phyloP scores from a whole-genome alignment of 1,140 invertebrate genomes.

The Drosophila pseudoobscura region DNA sequence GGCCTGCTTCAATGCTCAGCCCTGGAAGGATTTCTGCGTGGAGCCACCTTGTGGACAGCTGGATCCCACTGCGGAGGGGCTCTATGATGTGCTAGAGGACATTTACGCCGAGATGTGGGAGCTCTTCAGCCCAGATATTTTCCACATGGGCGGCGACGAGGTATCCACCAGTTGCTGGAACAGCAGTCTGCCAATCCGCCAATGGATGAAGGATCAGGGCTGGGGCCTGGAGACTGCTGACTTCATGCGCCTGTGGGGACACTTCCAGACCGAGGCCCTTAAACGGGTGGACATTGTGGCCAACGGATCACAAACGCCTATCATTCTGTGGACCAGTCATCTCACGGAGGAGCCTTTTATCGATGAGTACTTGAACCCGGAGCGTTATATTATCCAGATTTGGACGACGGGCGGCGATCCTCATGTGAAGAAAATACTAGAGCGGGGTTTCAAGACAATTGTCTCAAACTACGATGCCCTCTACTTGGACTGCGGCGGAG shows the following conservation, averaged over 20 bases:
- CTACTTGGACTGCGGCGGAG: slow-evolving; percentile 92
- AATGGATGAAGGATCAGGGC: slow-evolving; percentile 87
- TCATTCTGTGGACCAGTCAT: slow-evolving; percentile 92
- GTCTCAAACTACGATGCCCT: slow-evolving; percentile 93
- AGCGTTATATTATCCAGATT: slow-evolving; percentile 91
- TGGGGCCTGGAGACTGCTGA: slow-evolving; percentile 86
- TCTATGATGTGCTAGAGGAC: slow-evolving; percentile 90
- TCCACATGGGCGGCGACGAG: slow-evolving; percentile 96
- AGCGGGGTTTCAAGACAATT: slow-evolving; percentile 89
- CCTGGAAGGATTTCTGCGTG: slow-evolving; percentile 91
- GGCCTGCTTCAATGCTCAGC: slow-evolving; percentile 88
- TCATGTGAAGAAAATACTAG: slow-evolving; percentile 87
- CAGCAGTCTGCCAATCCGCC: slow-evolving; percentile 86
- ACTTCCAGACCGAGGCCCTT: slow-evolving; percentile 89
- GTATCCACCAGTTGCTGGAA: slow-evolving; percentile 92
- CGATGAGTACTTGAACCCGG: slow-evolving; percentile 87
- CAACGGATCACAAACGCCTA: slow-evolving; percentile 83
- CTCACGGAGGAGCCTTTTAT: slow-evolving; percentile 88
- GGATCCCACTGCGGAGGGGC: slow-evolving; percentile 89
- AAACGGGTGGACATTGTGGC: slow-evolving; percentile 85
- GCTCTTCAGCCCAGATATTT: slow-evolving; percentile 88
- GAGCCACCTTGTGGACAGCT: slow-evolving; percentile 94
- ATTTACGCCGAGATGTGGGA: slow-evolving; percentile 88
- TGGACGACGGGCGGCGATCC: slow-evolving; percentile 89
- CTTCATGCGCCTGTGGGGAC: slow-evolving; percentile 90